These are phyloP conservation scores for Zapus hudsonius DNA, from an alignment of 2,113 vertebrate genomes.

Conservation along the genomic window DNA sequence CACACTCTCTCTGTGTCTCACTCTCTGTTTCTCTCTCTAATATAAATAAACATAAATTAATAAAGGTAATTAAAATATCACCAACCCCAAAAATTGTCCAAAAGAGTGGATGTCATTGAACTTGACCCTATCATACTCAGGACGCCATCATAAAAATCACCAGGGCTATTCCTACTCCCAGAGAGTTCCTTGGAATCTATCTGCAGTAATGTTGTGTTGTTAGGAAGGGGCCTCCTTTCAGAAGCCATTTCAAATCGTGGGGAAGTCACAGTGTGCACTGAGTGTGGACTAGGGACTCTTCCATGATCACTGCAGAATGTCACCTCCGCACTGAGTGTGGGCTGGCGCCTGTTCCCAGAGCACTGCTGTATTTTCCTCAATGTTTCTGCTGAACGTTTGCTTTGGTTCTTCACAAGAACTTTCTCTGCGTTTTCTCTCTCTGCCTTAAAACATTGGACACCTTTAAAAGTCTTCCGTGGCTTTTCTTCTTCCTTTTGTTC, in stretches of 20 bases:
- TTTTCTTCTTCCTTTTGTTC: too few relatives aligned
- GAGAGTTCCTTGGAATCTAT: background rate
- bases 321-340: too few relatives aligned
- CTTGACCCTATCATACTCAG: background rate
- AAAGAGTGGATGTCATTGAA: background rate
- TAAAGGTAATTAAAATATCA: background rate
- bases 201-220: background rate
- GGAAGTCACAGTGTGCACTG: too few relatives aligned
- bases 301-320: too few relatives aligned
- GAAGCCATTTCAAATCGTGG: conserved; percentile 18
- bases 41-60: too few relatives aligned
- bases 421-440: background rate
- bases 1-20: too few relatives aligned
- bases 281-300: too few relatives aligned
- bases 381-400: background rate
- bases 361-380: too few relatives aligned
- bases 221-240: background rate
- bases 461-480: too few relatives aligned
- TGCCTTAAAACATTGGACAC: background rate
- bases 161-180: background rate
- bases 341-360: too few relatives aligned
- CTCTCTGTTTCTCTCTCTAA: too few relatives aligned
- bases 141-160: background rate
- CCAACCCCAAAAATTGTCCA: background rate
- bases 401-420: background rate